Base-by-base conservation (phyloP, 2,113 vertebrate genomes). In the Cochlearius cochlearius region DNA sequence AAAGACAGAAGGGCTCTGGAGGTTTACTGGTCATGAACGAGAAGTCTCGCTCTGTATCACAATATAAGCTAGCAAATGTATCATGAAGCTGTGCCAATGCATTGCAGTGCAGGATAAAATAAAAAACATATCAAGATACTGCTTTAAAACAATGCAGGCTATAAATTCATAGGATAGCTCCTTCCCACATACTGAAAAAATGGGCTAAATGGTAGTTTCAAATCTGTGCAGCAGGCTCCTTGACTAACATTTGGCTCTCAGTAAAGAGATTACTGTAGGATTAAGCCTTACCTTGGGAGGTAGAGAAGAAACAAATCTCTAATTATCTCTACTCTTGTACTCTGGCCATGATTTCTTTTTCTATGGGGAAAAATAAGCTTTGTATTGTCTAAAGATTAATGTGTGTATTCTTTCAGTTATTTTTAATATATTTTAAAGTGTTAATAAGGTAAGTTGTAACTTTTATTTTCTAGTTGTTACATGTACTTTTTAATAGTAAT, bases 231-330 rank as follows among this genome's bases (percentile, higher is more conserved):
- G 84, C 74, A 92, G 82, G 77, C 27, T 96, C 58, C 85, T 69
- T 73, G 71, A 93, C 71, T 86, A 96, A 91, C 50, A 62, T 64
- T 90, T 90, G 92, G 78, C 79, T 95, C 59, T 88, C 86, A 73
- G 17, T 90, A 93, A 92, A 94, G 88, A 96, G 90, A 97, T 94
- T 96, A 94, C 82, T 95, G 71, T 52, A 86, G 92, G 88, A 96
- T 94, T 96, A 94, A 95, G 88, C 23, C 75, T 96, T 96, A 96
- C 78, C 75, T 93, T 93, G 90, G 94, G 90, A 94, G 30, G 79
- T 5, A 90, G 75, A 67, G 68, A 93, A 90, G 86, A 96, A 96
- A 94, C 92, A 96, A 94, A 92, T 93, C 90, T 92, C 88, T 95
- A 93, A 96, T 97, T 97, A 95, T 96, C 75, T 90, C 88, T 80